Percentiles rank a stretch among this genome's conserved stretches.
These are phyloP conservation scores for Eurosta solidaginis DNA, from an alignment of 1,140 invertebrate species.

Conservation along the genomic window DNA sequence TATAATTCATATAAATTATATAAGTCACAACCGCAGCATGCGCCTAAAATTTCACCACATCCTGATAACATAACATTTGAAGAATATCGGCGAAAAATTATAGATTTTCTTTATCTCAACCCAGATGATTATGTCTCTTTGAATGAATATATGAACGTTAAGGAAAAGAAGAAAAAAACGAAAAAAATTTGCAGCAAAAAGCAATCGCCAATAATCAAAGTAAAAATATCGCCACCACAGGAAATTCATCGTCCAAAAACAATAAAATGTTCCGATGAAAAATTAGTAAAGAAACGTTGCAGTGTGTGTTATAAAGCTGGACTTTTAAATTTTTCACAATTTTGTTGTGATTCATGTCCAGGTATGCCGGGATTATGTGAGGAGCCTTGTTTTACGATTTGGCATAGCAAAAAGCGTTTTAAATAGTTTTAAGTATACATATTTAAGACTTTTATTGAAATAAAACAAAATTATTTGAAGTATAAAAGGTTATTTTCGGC, in stretches of 20 bases:
- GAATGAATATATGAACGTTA: background rate
- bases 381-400: constrained; percentile 46
- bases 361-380: constrained; percentile 45
- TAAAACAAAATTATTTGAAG: no score
- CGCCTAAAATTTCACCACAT: background rate
- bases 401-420: no score
- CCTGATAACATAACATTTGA: background rate
- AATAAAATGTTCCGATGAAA: constrained; percentile 36
- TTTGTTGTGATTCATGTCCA: constrained; percentile 45
- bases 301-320: constrained; percentile 45
- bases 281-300: constrained; percentile 45
- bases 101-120: background rate
- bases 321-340: constrained; percentile 48
- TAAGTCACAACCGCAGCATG: background rate
- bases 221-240: background rate
- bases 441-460: no score
- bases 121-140: no score
- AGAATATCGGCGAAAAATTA: background rate
- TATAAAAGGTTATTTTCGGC: no score
- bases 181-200: background rate
- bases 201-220: no score
- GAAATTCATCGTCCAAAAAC: constrained; percentile 41
- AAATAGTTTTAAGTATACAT: no score
- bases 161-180: background rate
- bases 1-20: constrained; percentile 44